A percentile compares a stretch with the other conserved stretches of the same genome.
Evolutionary conservation across 1,140 invertebrate genomes (phyloP).

Genomic region (Gryon sp.): DNA sequence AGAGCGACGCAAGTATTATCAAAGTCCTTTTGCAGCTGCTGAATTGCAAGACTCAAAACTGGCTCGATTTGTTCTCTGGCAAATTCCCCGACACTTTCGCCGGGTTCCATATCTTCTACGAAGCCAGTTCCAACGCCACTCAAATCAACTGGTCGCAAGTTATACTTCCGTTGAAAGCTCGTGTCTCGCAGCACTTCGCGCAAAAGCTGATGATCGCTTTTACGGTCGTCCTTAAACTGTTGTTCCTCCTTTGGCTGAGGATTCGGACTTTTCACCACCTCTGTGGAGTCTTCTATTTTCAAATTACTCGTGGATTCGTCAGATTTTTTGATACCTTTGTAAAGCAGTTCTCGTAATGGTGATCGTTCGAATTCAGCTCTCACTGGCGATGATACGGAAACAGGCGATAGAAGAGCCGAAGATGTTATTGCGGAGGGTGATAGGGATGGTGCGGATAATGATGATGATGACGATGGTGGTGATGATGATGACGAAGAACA

Average conservation of each 20-base stretch:
- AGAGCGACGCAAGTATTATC: conserved; percentile 90
- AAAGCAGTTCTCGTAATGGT: conserved; percentile 71
- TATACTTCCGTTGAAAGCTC: conserved; percentile 89
- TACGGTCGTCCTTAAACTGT: conserved; percentile 68
- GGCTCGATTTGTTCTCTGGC: conserved; percentile 89
- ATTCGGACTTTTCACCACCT: conserved; percentile 47
- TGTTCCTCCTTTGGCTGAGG: conserved; percentile 69
- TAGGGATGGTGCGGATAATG: background rate
- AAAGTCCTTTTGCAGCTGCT: conserved; percentile 91
- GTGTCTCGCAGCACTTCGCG: conserved; percentile 90
- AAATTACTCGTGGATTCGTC: conserved; percentile 35
- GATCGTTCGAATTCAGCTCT: conserved; percentile 67
- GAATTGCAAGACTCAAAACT: conserved; percentile 90
- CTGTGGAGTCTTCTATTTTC: conserved; percentile 34
- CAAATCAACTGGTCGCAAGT: conserved; percentile 87
- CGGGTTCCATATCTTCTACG: conserved; percentile 77
- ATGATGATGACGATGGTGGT: conserved; percentile 11
- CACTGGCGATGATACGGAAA: conserved; percentile 56
- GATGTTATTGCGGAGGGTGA: conserved; percentile 1
- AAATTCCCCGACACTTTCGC: conserved; percentile 81
- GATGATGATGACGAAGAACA: conserved; percentile 60
- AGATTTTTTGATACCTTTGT: conserved; percentile 62
- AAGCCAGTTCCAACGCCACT: conserved; percentile 81
- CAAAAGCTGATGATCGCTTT: conserved; percentile 86
- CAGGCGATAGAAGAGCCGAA: conserved; percentile 30